Evolutionary conservation across 2,888 invertebrate genomes (phyloP), one percentile per base, ranked within the genome.

Genomic region (Trachelus tabidus): DNA sequence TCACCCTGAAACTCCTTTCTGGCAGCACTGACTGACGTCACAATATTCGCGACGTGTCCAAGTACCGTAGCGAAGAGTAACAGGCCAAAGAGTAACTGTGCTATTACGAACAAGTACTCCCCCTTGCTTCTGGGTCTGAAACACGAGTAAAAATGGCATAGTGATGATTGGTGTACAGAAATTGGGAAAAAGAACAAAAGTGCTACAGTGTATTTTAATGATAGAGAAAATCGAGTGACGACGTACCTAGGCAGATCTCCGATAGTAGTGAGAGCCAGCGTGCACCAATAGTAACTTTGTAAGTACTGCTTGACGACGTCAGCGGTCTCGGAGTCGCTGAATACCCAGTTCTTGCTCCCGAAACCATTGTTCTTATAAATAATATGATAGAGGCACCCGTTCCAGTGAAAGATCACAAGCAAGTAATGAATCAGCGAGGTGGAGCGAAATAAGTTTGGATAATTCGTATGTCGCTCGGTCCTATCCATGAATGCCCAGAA

Each of bases 401-500:
- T 99, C 99, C 99, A 99, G 94, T 99, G 99, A 94, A 99, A 99
- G 93, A 99, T 97, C 93, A 98, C 98, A 93, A 98, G 94, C 91
- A 98, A 95, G 94, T 98, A 98, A 94, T 98, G 98, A 93, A 97
- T 96, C 92, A 97, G 94, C 92, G 97, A 97, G 89, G 96, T 96
- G 88, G 97, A 97, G 91, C 96, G 95, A 94, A 98, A 98, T 90
- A 98, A 94, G 93, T 99, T 99, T 84, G 99, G 99, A 94, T 98
- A 99, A 94, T 99, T 99, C 87, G 99, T 99, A 92, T 99, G 99
- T 83, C 99, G 95, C 92, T 99, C 99, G 79, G 98, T 99, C 87
- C 98, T 95, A 93, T 99, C 99, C 96, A 99, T 96, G 93, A 99
- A 99, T 89, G 98, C 97, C 98, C 98, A 99, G 93, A 98, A 99